phyloP scores from a whole-genome alignment of 2,113 vertebrate species.

The Dascyllus trimaculatus region DNA sequence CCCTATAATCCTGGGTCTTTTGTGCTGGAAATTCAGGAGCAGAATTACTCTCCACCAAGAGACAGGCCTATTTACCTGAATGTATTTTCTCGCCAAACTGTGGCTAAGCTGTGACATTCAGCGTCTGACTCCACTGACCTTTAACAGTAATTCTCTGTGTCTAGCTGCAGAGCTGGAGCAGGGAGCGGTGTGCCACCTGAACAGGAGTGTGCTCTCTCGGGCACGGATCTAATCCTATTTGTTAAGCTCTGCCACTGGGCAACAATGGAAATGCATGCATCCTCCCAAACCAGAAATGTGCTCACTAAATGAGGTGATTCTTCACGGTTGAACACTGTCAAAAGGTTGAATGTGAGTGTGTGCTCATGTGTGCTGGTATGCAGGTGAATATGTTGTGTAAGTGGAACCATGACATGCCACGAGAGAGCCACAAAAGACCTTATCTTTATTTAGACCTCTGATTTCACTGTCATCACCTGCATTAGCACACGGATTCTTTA shows the following conservation, averaged over 20 bases:
- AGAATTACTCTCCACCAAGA: conserved; percentile 69
- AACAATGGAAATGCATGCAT: conserved; percentile 72
- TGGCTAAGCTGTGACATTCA: conserved; percentile 83
- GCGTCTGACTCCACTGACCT: conserved; percentile 80
- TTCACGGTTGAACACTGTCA: conserved; percentile 63
- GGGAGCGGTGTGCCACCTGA: conserved; percentile 72
- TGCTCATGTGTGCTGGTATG: conserved; percentile 8
- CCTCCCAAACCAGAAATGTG: conserved; percentile 64
- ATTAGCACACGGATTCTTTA: conserved; percentile 11
- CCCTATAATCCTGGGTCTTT: conserved; percentile 76
- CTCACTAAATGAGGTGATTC: conserved; percentile 66
- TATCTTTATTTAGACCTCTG: conserved; percentile 30
- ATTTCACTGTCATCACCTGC: conserved; percentile 34
- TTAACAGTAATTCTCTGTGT: conserved; percentile 79
- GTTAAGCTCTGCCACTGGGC: conserved; percentile 74
- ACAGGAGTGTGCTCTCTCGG: conserved; percentile 68
- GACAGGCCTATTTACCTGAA: conserved; percentile 78
- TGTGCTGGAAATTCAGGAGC: conserved; percentile 69
- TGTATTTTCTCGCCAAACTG: conserved; percentile 72
- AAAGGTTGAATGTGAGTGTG: conserved; percentile 44
- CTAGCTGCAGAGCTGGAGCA: conserved; percentile 63
- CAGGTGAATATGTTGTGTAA: conserved; percentile 20
- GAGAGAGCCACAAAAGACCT: conserved; percentile 14
- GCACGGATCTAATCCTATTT: conserved; percentile 81
- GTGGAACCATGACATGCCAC: conserved; percentile 3